Base-by-base conservation (phyloP, 2,113 vertebrate genomes). In the Sialia sialis region DNA sequence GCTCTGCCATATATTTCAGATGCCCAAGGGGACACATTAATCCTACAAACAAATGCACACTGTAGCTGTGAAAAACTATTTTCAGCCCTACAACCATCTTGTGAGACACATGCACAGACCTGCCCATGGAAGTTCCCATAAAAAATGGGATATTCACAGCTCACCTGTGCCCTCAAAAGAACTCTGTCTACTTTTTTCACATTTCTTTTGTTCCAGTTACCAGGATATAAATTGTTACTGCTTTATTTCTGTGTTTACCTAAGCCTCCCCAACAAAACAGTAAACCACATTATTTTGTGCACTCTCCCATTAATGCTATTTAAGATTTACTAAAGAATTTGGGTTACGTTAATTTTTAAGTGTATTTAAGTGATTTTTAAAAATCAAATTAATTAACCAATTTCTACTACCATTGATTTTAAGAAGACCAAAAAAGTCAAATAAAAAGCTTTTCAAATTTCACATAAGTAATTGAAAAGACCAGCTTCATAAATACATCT, bases 141-240 rank as follows among this genome's bases (percentile, higher is more conserved):
- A 12, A 32, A 52, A 88, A 27, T 2, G 27, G 49, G 29, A 38
- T 10, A 20, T 2, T 2, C 29, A 29, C 12, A 34, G 18, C 39
- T 67, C 25, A 41, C 1, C 0, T 15, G 21, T 11, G 3, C 34
- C 34, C 34, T 73, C 30, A 39, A 69, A 20, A 81, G 16, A 1
- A 0, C 10, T 36, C 13, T 5, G 19, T 7, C 21, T 15, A 8
- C 30, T 22, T 1, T 18, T 74, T 48, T 17, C 69, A 34, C 9
- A 41, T 34, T 32, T 58, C 5, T 60, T 73, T 36, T 38, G 2
- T 64, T 77, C n/a, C 52, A 72, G 0, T 4, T 69, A 49, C 16
- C 34, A 56, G 25, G 41, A 27, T 29, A 30, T 11, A 66, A 59
- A 59, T 39, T 59, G 1, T 27, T 67, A 27, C 11, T 38, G 7